phyloP scores from a whole-genome alignment of 2,113 vertebrate genomes.

The Neolamprologus sp. region DNA sequence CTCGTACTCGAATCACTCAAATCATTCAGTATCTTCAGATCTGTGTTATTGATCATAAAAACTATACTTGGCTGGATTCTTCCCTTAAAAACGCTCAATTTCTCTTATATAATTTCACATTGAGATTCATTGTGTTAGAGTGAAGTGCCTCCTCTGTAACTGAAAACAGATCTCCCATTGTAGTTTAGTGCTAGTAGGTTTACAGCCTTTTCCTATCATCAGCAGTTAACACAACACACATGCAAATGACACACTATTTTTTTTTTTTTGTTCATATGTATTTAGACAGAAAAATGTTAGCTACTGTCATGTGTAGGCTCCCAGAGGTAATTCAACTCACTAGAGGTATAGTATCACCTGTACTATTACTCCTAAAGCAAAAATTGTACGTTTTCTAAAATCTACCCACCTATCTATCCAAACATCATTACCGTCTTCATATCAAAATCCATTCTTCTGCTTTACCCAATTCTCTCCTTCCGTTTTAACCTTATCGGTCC shows the following conservation, averaged over 20 bases:
- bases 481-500: conserved; percentile 51
- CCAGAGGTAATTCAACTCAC: not conserved
- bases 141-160: conserved; percentile 10
- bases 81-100: not conserved
- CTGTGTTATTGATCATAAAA: not conserved
- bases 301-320: not conserved
- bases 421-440: conserved; percentile 53
- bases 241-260: not conserved
- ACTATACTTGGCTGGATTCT: not conserved
- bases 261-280: not conserved
- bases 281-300: not conserved
- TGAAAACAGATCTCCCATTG: conserved; percentile 14
- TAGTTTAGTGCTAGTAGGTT: conserved; percentile 14
- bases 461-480: conserved; percentile 55
- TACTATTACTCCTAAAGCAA: not conserved
- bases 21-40: not conserved
- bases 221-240: not conserved
- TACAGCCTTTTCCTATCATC: conserved; percentile 11
- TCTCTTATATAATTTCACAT: not conserved
- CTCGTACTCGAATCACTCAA: not conserved
- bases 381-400: not conserved
- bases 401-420: conserved; percentile 28
- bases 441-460: conserved; percentile 57
- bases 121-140: conserved; percentile 62
- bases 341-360: conserved; percentile 9